Conservation (phyloP, 2,888 invertebrate species). For the Acronicta aceris region DNA sequence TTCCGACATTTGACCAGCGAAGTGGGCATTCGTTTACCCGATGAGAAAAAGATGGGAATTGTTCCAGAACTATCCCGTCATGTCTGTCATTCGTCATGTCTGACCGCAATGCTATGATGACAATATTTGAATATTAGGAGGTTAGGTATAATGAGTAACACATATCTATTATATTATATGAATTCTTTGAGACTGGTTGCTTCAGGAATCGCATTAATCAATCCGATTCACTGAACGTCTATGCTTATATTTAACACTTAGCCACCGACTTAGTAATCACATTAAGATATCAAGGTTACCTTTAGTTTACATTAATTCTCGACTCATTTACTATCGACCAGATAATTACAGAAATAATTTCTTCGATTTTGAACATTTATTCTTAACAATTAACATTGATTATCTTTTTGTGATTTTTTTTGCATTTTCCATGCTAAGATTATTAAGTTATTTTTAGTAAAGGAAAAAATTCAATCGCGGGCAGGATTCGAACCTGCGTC, state of each 20-base stretch:
- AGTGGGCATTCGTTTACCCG: too few relatives aligned
- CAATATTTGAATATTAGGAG: constrained; percentile 14
- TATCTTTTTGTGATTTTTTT: not conserved
- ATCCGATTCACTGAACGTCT: constrained; percentile 6
- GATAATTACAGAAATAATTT: constrained; percentile 1
- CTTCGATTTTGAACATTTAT: not conserved
- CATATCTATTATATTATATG: not conserved
- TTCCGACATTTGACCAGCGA: too few relatives aligned
- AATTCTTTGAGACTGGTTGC: not conserved
- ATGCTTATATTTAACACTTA: constrained; percentile 18
- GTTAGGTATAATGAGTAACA: constrained; percentile 29
- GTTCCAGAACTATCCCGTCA: too few relatives aligned
- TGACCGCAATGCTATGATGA: constrained; percentile 17
- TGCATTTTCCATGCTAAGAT: too few relatives aligned
- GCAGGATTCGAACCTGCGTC: too few relatives aligned
- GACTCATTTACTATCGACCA: constrained; percentile 38
- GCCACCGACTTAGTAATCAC: constrained; percentile 17
- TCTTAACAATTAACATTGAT: constrained; percentile 8
- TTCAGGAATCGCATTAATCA: not conserved
- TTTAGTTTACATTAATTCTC: constrained; percentile 6
- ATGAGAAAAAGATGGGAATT: too few relatives aligned
- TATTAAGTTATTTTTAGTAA: too few relatives aligned
- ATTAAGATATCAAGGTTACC: not conserved
- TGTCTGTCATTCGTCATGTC: too few relatives aligned
- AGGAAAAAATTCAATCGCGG: too few relatives aligned